A percentile compares a stretch with the other conserved stretches of the same genome.
Conservation (phyloP, 2,113 vertebrate species). For the Dinomys branickii region DNA sequence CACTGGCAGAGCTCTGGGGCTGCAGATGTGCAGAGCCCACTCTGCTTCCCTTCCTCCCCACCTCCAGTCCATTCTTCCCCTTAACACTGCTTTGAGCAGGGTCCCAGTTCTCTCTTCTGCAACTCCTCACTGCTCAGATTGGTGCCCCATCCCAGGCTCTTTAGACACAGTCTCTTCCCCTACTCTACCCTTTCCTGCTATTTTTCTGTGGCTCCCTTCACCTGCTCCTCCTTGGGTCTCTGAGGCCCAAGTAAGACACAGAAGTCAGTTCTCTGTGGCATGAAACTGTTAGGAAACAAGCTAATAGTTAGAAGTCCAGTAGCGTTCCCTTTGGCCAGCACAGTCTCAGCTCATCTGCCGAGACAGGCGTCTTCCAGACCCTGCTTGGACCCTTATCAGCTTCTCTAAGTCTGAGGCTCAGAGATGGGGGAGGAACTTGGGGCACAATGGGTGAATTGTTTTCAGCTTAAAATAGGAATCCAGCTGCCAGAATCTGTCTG, state of each 20-base stretch:
- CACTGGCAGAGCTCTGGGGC: not conserved
- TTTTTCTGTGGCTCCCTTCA: not conserved
- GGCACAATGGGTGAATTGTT: not conserved
- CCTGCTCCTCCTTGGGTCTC: not conserved
- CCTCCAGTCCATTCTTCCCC: accelerated
- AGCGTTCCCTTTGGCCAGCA: conserved; percentile 68
- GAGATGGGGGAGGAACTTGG: not conserved
- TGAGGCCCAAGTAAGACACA: not conserved
- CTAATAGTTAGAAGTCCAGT: conserved; percentile 62
- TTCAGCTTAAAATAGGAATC: conserved; percentile 62
- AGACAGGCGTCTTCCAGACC: conserved; percentile 68
- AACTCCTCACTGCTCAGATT: not conserved
- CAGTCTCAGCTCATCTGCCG: conserved; percentile 80
- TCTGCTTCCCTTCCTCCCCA: accelerated
- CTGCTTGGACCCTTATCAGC: conserved; percentile 79
- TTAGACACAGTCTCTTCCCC: not conserved
- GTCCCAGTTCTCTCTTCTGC: not conserved
- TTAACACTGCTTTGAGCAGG: not conserved
- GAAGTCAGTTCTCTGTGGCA: not conserved
- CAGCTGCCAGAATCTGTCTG: conserved; percentile 64
- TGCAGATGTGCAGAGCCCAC: too few species aligned
- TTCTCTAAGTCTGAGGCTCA: conserved; percentile 7
- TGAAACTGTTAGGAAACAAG: conserved; percentile 69
- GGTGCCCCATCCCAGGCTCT: too few species aligned
- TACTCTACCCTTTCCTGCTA: accelerated